Percentiles rank a stretch among this genome's conserved stretches.
phyloP scores from a whole-genome alignment of 64 coral and sea anemone species.

The Pachyseris speciosa region DNA sequence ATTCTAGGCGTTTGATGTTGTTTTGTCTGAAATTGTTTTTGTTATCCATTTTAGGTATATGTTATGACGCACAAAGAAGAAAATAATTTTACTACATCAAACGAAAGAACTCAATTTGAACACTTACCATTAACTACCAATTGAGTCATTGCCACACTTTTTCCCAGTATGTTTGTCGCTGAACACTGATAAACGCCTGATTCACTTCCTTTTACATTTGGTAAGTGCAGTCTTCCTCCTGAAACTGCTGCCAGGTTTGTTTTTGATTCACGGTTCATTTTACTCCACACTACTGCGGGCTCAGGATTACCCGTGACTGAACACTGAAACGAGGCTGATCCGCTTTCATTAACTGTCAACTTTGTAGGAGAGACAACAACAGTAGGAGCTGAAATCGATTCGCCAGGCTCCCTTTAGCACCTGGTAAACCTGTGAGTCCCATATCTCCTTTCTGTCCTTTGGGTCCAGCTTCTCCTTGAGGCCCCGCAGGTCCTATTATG shows the following conservation, averaged over 20 bases:
- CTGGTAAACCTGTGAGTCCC: constrained; percentile 10
- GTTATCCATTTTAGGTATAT: no score
- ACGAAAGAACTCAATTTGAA: no score
- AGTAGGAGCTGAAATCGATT: neutral
- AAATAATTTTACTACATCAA: no score
- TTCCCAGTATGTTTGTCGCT: constrained; percentile 45
- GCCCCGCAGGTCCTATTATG: neutral
- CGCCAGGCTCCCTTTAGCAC: constrained; percentile 40
- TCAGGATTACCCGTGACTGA: constrained; percentile 59
- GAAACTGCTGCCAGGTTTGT: neutral
- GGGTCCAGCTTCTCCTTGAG: neutral
- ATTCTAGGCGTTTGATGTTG: no score
- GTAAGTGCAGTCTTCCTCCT: constrained; percentile 5
- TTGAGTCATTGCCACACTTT: neutral
- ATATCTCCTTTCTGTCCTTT: constrained; percentile 48
- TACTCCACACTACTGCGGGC: constrained; percentile 57
- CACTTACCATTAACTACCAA: constrained; percentile 26
- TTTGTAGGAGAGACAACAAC: constrained; percentile 33
- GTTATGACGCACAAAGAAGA: no score
- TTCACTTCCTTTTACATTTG: constrained; percentile 32
- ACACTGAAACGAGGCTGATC: constrained; percentile 36
- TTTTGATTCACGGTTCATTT: constrained; percentile 19
- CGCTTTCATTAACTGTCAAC: constrained; percentile 31
- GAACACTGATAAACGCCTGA: constrained; percentile 22
- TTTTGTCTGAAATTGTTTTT: no score